Conservation (phyloP, 2,888 invertebrate genomes). For the Nipponacmea schrenckii region DNA sequence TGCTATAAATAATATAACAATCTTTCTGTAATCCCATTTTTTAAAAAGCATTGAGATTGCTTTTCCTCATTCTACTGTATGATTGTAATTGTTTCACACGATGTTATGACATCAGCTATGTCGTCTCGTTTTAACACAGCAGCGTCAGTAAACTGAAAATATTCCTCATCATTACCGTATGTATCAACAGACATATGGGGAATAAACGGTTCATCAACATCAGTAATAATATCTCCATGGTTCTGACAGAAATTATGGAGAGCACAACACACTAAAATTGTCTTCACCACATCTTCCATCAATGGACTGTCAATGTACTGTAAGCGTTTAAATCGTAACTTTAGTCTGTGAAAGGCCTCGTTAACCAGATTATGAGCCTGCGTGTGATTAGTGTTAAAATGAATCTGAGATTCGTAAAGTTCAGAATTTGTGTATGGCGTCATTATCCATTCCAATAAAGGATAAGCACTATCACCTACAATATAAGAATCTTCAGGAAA, state of each 20-base stretch:
- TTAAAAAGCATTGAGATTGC: too few relatives aligned
- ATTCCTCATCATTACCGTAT: not conserved
- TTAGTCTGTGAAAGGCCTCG: constrained; percentile 10
- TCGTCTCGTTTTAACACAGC: not conserved
- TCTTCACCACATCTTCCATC: constrained; percentile 26
- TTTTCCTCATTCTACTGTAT: too few relatives aligned
- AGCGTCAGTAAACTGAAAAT: not conserved
- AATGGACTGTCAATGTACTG: constrained; percentile 23
- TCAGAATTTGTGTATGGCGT: constrained; percentile 20
- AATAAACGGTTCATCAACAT: not conserved
- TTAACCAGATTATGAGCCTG: not conserved
- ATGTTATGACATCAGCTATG: not conserved
- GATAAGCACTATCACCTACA: constrained; percentile 23
- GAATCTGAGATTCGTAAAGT: constrained; percentile 14
- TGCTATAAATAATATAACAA: too few relatives aligned
- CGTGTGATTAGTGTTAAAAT: constrained; percentile 18
- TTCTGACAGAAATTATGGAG: constrained; percentile 29
- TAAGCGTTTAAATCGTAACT: constrained; percentile 25
- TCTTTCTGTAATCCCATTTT: too few relatives aligned
- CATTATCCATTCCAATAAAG: constrained; percentile 25
- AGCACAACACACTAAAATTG: constrained; percentile 28
- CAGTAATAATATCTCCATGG: constrained; percentile 12
- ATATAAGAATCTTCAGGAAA: constrained; percentile 24
- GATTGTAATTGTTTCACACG: too few relatives aligned
- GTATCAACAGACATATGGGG: not conserved